Base-by-base conservation (phyloP, 2,888 invertebrate species). In the Stenolophus ochropezus region DNA sequence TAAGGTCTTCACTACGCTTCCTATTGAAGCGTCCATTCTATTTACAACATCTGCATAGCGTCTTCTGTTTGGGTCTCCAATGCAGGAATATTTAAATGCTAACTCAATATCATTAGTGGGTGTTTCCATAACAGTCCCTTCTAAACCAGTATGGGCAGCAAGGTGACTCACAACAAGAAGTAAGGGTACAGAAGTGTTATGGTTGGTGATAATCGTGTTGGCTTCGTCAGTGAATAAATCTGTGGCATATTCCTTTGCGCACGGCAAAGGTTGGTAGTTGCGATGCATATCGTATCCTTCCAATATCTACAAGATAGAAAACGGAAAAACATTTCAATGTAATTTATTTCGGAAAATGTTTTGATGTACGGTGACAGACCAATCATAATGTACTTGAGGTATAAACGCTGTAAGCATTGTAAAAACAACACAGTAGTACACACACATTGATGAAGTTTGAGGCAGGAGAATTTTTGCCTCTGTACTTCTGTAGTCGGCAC, bases 121-220 rank as follows among this genome's bases (percentile, higher is more conserved):
- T 0, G 94, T 95, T 86, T 96, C 95, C 76, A 96, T 87, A 0
- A 92, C 91, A 0, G 92, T 91, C 71, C 93, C 93, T 0, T 90
- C 89, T 84, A 94, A 94, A 25, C 92, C 94, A 0, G 94, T 91
- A 86, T 97, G 97, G 0, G 94, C 93, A 0, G 97, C 96, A 73
- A 94, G 90, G 87, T 97, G 96, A 0, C 93, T 91, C 33, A 98
- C 86, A 87, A 95, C 92, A 82, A 98, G 89, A 86, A 96, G 97
- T 81, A 98, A 87, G 0, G 97, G 96, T 85, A 86, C 86, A 47
- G 89, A 86, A 0, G 85, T 84, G 83, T 94, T 89, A 85, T 94
- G 94, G 0, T 88, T 86, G 4, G 88, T 87, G 77, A 95, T 94
- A 1, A 94, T 90, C 75, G 91, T 90, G 56, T 92, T 90, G 0